phyloP scores from a whole-genome alignment of 2,797 vertebrate genomes.

The Leptatherina wallacei region DNA sequence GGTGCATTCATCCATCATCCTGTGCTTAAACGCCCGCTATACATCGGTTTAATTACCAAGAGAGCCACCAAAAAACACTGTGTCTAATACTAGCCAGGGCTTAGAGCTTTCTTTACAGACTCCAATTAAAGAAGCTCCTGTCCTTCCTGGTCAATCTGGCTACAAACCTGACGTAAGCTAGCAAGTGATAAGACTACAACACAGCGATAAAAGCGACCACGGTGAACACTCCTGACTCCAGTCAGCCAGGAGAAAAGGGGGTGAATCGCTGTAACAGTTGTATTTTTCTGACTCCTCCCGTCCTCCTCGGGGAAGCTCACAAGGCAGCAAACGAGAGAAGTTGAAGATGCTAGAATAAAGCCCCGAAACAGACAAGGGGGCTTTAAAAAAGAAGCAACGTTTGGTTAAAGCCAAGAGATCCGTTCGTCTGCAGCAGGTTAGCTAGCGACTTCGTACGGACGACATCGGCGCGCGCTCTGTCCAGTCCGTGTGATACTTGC shows the following conservation, averaged over 20 bases:
- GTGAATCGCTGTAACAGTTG: conserved; percentile 45
- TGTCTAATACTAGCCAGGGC: neutral
- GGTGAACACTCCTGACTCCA: conserved; percentile 54
- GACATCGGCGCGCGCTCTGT: conserved; percentile 65
- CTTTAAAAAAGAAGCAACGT: conserved; percentile 35
- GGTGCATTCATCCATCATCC: conserved; percentile 79
- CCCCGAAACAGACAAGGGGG: conserved; percentile 21
- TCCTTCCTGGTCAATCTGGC: conserved; percentile 44
- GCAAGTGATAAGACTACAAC: conserved; percentile 59
- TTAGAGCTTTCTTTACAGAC: neutral
- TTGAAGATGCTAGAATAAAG: conserved; percentile 59
- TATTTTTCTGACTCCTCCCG: conserved; percentile 29
- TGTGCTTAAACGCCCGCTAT: conserved; percentile 32
- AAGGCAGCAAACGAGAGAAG: conserved; percentile 33
- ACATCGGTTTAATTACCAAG: conserved; percentile 23
- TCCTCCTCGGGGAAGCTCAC: conserved; percentile 26
- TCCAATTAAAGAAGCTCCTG: conserved; percentile 20
- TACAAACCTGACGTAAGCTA: conserved; percentile 63
- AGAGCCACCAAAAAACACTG: conserved; percentile 17
- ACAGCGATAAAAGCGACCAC: conserved; percentile 51
- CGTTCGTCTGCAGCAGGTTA: conserved; percentile 76
- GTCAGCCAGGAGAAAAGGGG: conserved; percentile 47
- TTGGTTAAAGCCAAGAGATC: conserved; percentile 51
- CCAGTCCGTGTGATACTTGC: conserved; percentile 36
- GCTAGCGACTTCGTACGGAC: conserved; percentile 73